These are phyloP conservation scores for Microcebus murinus DNA, from an alignment of 2,113 vertebrate species.

Conservation along the genomic window DNA sequence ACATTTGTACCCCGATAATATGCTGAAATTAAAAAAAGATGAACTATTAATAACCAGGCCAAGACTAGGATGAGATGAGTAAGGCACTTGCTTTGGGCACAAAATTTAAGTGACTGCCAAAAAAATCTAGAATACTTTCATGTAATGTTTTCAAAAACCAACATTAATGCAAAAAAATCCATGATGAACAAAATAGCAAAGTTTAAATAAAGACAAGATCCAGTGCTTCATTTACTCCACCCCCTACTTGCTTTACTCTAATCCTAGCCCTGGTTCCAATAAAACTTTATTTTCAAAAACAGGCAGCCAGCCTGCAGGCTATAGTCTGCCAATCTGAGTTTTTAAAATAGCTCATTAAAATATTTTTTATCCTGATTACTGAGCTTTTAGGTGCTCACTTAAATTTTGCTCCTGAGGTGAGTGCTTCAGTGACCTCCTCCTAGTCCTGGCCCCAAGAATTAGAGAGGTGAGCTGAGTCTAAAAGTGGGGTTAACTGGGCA, in stretches of 20 bases:
- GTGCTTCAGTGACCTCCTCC: not conserved
- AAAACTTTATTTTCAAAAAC: not conserved
- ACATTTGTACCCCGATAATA: no score
- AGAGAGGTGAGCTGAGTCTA: not conserved
- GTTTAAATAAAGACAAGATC: not conserved
- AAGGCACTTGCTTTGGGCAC: not conserved
- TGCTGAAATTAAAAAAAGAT: not conserved
- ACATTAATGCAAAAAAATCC: not conserved
- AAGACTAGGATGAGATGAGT: not conserved
- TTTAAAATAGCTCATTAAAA: not conserved
- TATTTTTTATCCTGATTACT: not conserved
- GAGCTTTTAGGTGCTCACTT: not conserved
- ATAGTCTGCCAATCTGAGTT: not conserved
- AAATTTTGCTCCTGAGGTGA: not conserved
- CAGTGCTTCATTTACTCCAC: not conserved
- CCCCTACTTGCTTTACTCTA: not conserved
- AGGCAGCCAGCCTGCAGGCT: not conserved
- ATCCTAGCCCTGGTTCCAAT: not conserved
- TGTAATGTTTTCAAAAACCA: conserved; percentile 9
- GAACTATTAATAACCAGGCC: no score
- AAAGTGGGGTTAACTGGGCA: not conserved
- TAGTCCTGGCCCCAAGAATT: not conserved
- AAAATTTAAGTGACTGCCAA: not conserved
- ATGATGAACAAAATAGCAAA: not conserved
- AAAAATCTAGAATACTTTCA: not conserved